Conservation (phyloP, 2,797 vertebrate genomes). For the Epinephelus coioides region DNA sequence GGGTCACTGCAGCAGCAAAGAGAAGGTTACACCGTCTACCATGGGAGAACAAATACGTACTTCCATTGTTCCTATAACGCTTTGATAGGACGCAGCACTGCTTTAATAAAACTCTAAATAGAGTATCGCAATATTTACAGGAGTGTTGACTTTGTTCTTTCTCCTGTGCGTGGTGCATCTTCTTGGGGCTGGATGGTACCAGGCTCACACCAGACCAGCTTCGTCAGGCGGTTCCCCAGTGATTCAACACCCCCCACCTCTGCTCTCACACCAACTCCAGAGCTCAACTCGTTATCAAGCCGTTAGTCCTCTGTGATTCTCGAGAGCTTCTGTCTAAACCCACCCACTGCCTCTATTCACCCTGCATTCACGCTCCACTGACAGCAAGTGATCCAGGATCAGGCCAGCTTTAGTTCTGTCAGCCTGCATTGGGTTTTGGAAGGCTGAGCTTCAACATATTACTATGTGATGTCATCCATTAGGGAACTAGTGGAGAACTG, state of each 20-base stretch:
- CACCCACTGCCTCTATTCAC: slow-evolving; percentile 1
- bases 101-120: slow-evolving; percentile 17
- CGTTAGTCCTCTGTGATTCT: slow-evolving; percentile 67
- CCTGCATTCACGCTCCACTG: slow-evolving; percentile 65
- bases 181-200: background rate
- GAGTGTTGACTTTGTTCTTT: slow-evolving; percentile 24
- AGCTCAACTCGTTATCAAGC: slow-evolving; percentile 58
- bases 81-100: background rate
- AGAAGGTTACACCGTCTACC: slow-evolving; percentile 22
- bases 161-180: background rate
- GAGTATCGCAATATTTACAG: slow-evolving; percentile 9
- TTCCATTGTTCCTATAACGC: slow-evolving; percentile 23
- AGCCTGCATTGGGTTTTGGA: no score
- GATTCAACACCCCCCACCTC: slow-evolving; percentile 1
- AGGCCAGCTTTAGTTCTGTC: slow-evolving; percentile 13
- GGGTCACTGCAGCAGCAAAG: slow-evolving; percentile 42
- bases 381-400: slow-evolving; percentile 38
- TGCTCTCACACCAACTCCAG: slow-evolving; percentile 46
- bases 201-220: slow-evolving; percentile 17
- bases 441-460: background rate
- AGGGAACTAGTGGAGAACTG: background rate
- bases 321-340: slow-evolving; percentile 50
- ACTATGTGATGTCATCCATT: background rate
- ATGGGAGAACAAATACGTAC: slow-evolving; percentile 24
- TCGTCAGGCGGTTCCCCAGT: slow-evolving; percentile 3